Conservation (phyloP, 2,113 vertebrate species). For the Paradisaea rubra region DNA sequence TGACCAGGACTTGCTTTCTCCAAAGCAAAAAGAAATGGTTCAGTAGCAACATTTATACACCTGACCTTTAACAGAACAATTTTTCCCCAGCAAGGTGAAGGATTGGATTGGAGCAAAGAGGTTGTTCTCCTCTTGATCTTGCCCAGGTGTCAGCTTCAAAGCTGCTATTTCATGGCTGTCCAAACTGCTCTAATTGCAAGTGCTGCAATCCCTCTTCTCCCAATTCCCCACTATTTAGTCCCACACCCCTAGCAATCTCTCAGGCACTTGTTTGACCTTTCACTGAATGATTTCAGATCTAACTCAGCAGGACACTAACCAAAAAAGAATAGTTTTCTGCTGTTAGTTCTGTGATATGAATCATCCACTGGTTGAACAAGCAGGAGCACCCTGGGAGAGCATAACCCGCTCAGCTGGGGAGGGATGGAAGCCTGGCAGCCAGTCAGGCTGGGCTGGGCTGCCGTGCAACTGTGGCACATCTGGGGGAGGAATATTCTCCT, state of each 20-base stretch:
- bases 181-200: constrained; percentile 18
- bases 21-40: neutral
- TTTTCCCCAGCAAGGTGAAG: neutral
- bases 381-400: neutral
- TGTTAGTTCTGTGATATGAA: neutral
- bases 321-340: neutral
- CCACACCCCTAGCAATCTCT: neutral
- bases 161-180: neutral
- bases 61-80: constrained; percentile 4
- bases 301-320: neutral
- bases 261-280: constrained; percentile 5
- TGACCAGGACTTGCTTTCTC: neutral
- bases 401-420: neutral
- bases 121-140: constrained; percentile 1
- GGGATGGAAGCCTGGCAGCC: neutral
- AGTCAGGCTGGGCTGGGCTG: neutral
- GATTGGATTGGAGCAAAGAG: neutral
- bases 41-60: neutral
- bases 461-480: fast-evolving
- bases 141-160: constrained; percentile 18
- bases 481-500: neutral
- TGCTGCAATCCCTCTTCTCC: neutral
- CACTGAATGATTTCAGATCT: neutral
- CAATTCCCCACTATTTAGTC: neutral
- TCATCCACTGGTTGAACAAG: neutral